Evolutionary conservation across 1,140 invertebrate genomes (phyloP).

Genomic region (Trachymyrmex cornetzi): DNA sequence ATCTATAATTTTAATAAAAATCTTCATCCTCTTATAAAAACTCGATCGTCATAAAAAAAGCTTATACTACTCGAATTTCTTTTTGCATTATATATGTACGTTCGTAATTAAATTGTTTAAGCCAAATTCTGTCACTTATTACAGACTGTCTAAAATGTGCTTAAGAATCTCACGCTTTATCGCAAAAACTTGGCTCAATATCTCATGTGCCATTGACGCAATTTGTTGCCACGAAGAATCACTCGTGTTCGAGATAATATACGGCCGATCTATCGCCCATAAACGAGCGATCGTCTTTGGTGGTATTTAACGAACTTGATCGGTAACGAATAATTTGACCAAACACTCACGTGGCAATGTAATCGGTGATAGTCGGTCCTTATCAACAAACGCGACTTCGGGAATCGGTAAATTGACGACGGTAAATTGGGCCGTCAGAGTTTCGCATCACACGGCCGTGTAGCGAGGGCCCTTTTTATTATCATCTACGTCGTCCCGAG

Average conservation of each 20-base stretch:
- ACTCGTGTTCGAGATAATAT: slow-evolving; percentile 13
- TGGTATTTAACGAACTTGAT: slow-evolving; percentile 5
- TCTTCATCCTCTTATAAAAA: slow-evolving; percentile 5
- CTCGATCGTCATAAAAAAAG: slow-evolving; percentile 26
- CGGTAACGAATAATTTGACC: neutral
- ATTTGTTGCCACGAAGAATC: slow-evolving; percentile 44
- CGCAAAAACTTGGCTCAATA: slow-evolving; percentile 18
- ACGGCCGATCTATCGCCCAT: slow-evolving; percentile 11
- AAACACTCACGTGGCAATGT: slow-evolving; percentile 41
- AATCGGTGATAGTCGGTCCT: slow-evolving; percentile 14
- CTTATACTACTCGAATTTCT: neutral
- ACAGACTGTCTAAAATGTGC: neutral
- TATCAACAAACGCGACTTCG: slow-evolving; percentile 47
- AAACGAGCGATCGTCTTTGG: slow-evolving; percentile 13
- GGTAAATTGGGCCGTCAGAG: slow-evolving; percentile 13
- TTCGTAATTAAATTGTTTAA: slow-evolving; percentile 47
- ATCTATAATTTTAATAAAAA: slow-evolving; percentile 40
- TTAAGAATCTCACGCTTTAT: slow-evolving; percentile 29
- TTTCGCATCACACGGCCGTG: slow-evolving; percentile 51
- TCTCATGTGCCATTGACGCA: slow-evolving; percentile 10
- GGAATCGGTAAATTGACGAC: slow-evolving; percentile 38
- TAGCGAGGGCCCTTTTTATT: slow-evolving; percentile 50
- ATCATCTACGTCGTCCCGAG: slow-evolving; percentile 68
- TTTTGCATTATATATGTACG: slow-evolving; percentile 21
- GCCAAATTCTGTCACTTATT: slow-evolving; percentile 21